Evolutionary conservation across 2,888 invertebrate genomes (phyloP).

Genomic region (Acanthosepion lycidas): DNA sequence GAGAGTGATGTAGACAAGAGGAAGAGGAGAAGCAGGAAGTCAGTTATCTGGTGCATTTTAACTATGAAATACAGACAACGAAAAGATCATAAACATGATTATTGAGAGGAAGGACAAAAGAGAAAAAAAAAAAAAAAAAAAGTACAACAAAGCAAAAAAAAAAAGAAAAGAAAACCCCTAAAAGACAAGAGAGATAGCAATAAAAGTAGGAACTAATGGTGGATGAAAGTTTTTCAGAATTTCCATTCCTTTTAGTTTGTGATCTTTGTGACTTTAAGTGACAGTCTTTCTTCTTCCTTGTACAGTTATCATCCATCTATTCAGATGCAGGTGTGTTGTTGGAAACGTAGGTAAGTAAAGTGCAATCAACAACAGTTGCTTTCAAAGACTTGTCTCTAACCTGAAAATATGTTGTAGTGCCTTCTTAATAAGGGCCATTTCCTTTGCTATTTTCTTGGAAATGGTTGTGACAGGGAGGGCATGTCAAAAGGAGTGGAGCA

Average conservation of each 20-base stretch:
- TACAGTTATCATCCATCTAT: no score
- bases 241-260: no score
- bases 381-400: no score
- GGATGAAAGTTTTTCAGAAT: no score
- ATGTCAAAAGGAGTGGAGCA: no score
- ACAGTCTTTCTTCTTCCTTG: background rate
- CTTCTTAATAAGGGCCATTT: no score
- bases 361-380: no score
- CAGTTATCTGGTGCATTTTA: background rate
- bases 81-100: background rate
- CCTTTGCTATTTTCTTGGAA: no score
- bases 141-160: background rate
- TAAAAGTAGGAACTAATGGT: background rate
- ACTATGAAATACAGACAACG: background rate
- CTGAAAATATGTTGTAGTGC: no score
- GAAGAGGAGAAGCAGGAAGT: background rate
- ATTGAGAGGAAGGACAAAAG: background rate
- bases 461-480: no score
- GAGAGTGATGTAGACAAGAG: background rate
- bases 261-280: background rate
- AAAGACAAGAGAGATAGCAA: background rate
- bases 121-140: background rate
- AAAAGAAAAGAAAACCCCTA: background rate
- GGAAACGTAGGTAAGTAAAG: no score
- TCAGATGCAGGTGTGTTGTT: no score